Percentiles rank a stretch among this genome's conserved stretches.
Conservation (phyloP, 1,140 invertebrate genomes). For the Eurosta solidaginis region DNA sequence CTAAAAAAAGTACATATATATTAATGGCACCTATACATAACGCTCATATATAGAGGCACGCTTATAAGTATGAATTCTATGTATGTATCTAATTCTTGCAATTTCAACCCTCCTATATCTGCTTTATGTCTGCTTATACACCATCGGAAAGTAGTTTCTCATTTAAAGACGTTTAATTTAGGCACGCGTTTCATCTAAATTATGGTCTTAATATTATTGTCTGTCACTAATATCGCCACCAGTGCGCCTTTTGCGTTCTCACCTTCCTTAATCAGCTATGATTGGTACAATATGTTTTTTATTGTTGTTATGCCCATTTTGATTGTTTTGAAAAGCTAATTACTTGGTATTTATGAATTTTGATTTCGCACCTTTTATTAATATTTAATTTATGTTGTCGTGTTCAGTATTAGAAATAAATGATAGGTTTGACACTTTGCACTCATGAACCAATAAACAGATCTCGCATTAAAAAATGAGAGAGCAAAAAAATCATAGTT, state of each 20-base stretch:
- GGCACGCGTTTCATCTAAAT: background rate
- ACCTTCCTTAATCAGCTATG: background rate
- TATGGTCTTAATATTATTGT: background rate
- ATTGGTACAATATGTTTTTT: background rate
- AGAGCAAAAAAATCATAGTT: too few species aligned
- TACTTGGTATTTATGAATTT: conserved; percentile 17
- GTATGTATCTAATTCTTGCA: too few species aligned
- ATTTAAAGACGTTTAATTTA: background rate
- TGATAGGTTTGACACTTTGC: too few species aligned
- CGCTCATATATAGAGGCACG: too few species aligned
- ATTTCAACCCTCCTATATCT: background rate
- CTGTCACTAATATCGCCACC: background rate
- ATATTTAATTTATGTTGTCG: background rate
- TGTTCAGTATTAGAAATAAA: background rate
- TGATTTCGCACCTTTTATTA: background rate
- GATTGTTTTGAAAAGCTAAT: conserved; percentile 7
- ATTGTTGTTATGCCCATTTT: background rate
- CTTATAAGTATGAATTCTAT: too few species aligned
- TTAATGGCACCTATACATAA: too few species aligned
- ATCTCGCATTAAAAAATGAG: too few species aligned
- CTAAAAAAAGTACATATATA: too few species aligned
- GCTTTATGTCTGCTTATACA: background rate
- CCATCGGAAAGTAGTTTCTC: background rate
- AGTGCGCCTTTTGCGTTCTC: background rate
- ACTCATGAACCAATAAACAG: too few species aligned